A percentile compares a stretch with the other conserved stretches of the same genome.
Conservation (phyloP, 1,140 invertebrate species). For the Fopius arisanus region DNA sequence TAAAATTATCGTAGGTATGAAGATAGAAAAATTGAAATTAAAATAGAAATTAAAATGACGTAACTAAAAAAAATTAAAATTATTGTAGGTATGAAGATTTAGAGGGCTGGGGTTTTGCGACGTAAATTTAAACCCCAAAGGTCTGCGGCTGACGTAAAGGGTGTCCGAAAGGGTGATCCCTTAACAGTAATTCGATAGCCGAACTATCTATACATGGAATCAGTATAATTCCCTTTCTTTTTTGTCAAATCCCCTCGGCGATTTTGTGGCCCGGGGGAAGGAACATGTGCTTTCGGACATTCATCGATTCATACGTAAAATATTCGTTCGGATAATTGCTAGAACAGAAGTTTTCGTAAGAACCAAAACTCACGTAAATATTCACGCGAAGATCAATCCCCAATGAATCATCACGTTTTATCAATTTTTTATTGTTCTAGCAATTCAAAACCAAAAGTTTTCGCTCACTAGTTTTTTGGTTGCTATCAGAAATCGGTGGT, state of each 20-base stretch:
- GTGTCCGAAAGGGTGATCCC: constrained; percentile 33
- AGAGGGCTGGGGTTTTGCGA: constrained; percentile 25
- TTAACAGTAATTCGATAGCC: constrained; percentile 33
- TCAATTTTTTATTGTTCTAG: no score
- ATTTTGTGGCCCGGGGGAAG: neutral
- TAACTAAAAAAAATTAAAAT: neutral
- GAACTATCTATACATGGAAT: constrained; percentile 25
- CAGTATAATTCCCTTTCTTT: constrained; percentile 22
- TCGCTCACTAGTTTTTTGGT: no score
- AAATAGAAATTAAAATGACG: no score
- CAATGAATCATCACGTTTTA: neutral
- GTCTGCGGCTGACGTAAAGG: constrained; percentile 15
- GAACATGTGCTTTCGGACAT: constrained; percentile 12
- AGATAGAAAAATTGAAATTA: no score
- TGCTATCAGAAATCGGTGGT: no score
- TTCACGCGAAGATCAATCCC: neutral
- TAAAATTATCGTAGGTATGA: no score
- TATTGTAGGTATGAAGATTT: constrained; percentile 9
- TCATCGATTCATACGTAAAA: neutral
- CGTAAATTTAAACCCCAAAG: constrained; percentile 23
- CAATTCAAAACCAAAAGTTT: no score
- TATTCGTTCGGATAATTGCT: neutral
- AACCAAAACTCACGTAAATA: no score
- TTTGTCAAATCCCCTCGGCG: neutral
- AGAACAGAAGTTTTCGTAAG: no score